Percentiles rank a stretch among this genome's conserved stretches.
These are phyloP conservation scores for Contarinia nasturtii DNA, from an alignment of 1,140 invertebrate genomes.

Conservation along the genomic window DNA sequence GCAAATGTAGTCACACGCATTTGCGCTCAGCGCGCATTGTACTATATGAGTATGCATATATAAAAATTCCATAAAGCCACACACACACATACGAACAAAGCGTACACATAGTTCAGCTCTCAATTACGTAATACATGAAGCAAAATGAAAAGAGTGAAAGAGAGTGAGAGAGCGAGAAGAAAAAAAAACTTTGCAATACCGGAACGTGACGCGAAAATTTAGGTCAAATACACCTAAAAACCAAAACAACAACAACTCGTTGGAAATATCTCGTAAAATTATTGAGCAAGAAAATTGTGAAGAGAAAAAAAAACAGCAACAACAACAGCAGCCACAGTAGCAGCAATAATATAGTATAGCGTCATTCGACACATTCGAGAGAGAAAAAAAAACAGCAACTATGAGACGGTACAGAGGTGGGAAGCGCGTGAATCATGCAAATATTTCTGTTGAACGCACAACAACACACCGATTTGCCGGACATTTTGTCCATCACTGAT, in stretches of 20 bases:
- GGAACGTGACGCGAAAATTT: conserved; percentile 6
- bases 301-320: background rate
- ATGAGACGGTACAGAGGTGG: no score
- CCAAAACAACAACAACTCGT: no score
- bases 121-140: background rate
- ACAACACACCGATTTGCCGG: no score
- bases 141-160: background rate
- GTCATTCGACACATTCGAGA: no score
- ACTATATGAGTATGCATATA: background rate
- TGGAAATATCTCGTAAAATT: background rate
- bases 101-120: background rate
- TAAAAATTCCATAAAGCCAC: conserved; percentile 9
- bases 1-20: no score
- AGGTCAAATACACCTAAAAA: conserved; percentile 3
- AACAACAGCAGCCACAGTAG: background rate
- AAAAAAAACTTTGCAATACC: conserved; percentile 4
- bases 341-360: background rate
- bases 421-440: no score
- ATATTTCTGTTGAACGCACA: no score
- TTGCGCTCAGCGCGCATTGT: background rate
- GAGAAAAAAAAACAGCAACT: no score
- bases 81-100: conserved; percentile 21
- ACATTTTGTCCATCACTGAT: no score
- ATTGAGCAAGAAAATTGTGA: no score
- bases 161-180: no score